These are phyloP conservation scores for Autographa pulchrina DNA, from an alignment of 2,888 invertebrate genomes.

Conservation along the genomic window DNA sequence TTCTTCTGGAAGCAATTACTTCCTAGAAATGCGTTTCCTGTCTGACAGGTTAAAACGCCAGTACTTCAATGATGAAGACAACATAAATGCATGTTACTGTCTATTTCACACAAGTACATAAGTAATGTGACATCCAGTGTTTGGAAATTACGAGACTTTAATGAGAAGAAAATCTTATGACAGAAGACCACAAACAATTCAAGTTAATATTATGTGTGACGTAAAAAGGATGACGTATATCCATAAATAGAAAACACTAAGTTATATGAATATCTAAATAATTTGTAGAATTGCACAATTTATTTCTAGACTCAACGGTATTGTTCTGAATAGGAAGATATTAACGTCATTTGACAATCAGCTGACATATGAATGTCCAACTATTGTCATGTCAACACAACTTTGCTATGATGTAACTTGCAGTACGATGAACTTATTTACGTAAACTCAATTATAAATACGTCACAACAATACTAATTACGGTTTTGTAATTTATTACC, in stretches of 20 bases:
- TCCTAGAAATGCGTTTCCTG: too few species aligned
- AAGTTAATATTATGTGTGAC: not conserved
- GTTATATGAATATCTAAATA: not conserved
- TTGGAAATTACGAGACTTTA: too few species aligned
- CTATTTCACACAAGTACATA: too few species aligned
- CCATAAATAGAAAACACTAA: not conserved
- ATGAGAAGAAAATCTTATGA: not conserved
- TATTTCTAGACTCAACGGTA: constrained; percentile 18
- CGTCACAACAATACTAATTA: not conserved
- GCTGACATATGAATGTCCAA: not conserved
- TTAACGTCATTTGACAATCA: not conserved
- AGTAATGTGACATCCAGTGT: too few species aligned
- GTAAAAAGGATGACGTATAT: constrained; percentile 7
- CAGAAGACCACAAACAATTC: not conserved
- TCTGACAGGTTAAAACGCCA: too few species aligned
- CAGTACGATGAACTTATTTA: constrained; percentile 1
- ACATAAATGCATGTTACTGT: too few species aligned
- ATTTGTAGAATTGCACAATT: constrained; percentile 11
- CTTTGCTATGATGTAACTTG: not conserved
- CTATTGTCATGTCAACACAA: not conserved
- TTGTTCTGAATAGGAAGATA: not conserved
- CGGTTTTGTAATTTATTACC: too few species aligned
- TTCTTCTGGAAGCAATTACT: too few species aligned
- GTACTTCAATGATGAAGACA: too few species aligned
- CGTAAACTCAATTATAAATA: not conserved